phyloP scores from a whole-genome alignment of 1,140 invertebrate genomes.

The Achatina immaculata region DNA sequence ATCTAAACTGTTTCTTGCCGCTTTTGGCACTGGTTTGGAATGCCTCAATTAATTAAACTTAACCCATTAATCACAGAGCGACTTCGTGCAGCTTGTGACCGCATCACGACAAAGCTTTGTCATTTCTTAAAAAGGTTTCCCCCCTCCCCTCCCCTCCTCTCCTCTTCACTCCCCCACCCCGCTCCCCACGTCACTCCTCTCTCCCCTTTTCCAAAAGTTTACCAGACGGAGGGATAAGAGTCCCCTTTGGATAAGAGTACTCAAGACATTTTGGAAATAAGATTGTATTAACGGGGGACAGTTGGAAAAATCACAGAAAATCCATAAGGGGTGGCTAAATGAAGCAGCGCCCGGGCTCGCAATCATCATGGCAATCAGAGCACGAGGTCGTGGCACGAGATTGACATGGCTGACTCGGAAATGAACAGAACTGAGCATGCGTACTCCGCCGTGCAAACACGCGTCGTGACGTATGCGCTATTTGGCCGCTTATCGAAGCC shows the following conservation, averaged over 20 bases:
- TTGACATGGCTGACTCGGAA: conserved; percentile 39
- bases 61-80: conserved; percentile 23
- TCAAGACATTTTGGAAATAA: background rate
- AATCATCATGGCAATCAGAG: conserved; percentile 28
- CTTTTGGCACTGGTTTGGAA: too few species aligned
- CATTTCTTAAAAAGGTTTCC: background rate
- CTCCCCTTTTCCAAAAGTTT: too few species aligned
- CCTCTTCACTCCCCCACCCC: background rate
- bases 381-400: conserved; percentile 33
- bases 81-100: background rate
- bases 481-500: conserved; percentile 34
- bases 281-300: background rate
- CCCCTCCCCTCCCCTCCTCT: background rate
- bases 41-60: conserved; percentile 27
- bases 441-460: conserved; percentile 37
- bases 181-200: too few species aligned
- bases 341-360: conserved; percentile 5
- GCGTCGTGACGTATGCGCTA: conserved; percentile 32
- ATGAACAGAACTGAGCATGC: conserved; percentile 41
- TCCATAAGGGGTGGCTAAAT: conserved; percentile 18
- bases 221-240: too few species aligned
- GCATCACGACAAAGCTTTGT: background rate
- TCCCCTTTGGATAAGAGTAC: background rate
- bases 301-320: conserved; percentile 27
- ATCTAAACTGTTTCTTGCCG: background rate